Evolutionary conservation across 1,140 invertebrate species (phyloP).

Genomic region (Bradynema listronoti): DNA sequence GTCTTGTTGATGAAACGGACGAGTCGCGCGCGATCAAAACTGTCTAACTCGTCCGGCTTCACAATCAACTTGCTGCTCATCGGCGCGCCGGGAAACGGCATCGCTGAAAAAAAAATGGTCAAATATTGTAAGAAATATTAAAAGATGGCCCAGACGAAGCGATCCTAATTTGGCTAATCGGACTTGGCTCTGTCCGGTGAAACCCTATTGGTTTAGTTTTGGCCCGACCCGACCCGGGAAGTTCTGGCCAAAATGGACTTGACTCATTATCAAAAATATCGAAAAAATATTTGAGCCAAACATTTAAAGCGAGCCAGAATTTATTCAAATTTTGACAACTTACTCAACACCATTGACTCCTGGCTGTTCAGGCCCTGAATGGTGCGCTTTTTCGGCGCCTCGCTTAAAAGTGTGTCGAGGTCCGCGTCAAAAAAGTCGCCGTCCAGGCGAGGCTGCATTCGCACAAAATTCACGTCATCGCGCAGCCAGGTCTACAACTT

Average conservation of each 20-base stretch:
- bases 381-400: conserved; percentile 27
- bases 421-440: conserved; percentile 35
- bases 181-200: too few species aligned
- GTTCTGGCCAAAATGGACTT: too few species aligned
- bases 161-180: too few species aligned
- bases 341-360: conserved; percentile 24
- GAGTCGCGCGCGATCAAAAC: conserved; percentile 24
- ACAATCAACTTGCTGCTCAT: conserved; percentile 21
- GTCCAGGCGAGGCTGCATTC: conserved; percentile 22
- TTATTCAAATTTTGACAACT: conserved; percentile 3
- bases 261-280: too few species aligned
- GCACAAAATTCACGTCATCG: conserved; percentile 32
- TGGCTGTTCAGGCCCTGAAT: conserved; percentile 35
- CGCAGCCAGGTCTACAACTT: conserved; percentile 23
- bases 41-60: conserved; percentile 16
- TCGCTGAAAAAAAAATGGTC: conserved; percentile 12
- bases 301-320: neutral
- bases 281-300: too few species aligned
- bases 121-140: neutral
- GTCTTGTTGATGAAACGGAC: conserved; percentile 21
- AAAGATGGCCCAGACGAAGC: too few species aligned
- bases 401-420: conserved; percentile 18
- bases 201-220: too few species aligned
- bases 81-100: conserved; percentile 32
- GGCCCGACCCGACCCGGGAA: too few species aligned